Percentiles rank a stretch among this genome's conserved stretches.
These are phyloP conservation scores for Parasteatoda tepidariorum DNA, from an alignment of 1,140 invertebrate genomes.

Conservation along the genomic window DNA sequence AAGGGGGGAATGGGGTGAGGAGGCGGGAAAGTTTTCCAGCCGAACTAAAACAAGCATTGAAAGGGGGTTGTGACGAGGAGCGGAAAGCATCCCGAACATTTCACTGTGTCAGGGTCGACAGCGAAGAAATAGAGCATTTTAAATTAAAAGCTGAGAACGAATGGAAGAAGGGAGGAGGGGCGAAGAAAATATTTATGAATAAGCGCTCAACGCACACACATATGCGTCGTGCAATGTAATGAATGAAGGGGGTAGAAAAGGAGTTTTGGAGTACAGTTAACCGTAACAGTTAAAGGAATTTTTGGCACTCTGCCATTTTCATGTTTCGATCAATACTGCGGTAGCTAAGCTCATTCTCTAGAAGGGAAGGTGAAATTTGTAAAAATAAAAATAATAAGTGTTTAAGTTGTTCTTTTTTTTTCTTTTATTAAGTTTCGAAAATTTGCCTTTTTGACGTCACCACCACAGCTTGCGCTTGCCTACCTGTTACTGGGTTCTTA, in stretches of 20 bases:
- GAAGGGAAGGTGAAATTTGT: constrained; percentile 48
- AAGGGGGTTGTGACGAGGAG: not conserved
- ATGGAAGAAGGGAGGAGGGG: not conserved
- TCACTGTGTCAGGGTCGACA: no score
- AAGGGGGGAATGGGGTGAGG: no score
- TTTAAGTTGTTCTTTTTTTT: not conserved
- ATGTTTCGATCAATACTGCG: constrained; percentile 15
- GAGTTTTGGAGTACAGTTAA: constrained; percentile 25
- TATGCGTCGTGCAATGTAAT: constrained; percentile 3
- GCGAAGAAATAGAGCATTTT: no score
- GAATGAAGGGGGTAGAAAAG: constrained; percentile 20
- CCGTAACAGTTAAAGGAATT: constrained; percentile 59
- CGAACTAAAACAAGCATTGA: not conserved
- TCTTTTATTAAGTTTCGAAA: not conserved
- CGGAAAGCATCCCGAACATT: not conserved
- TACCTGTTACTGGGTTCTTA: no score
- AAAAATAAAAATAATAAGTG: constrained; percentile 37
- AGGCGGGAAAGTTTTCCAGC: no score
- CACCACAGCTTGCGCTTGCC: no score
- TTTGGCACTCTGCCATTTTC: constrained; percentile 53
- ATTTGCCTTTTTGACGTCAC: no score
- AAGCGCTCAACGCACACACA: not conserved
- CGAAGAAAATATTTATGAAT: constrained; percentile 49
- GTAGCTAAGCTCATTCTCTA: constrained; percentile 33
- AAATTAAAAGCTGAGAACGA: not conserved